Base-by-base conservation (phyloP, 2,888 invertebrate species). In the Amiota communis region DNA sequence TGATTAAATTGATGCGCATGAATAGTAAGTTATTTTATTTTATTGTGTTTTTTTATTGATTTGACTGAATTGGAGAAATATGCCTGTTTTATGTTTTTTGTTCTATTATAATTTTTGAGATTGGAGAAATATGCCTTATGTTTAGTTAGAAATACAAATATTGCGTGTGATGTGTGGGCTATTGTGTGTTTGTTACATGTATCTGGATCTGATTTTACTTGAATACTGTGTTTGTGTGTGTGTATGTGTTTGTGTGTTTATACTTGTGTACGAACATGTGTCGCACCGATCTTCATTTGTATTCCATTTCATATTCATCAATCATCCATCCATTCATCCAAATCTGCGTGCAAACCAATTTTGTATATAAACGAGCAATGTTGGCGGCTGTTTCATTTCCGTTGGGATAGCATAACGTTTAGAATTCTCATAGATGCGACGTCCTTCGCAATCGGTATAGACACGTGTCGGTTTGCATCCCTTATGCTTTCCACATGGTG, bases 1-100 rank as follows among this genome's bases (percentile, higher is more conserved):
- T 95, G 49, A 91, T 94, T n/a, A 93, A 92, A 79, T 92, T 93
- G 74, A 91, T 92, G 79, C 91, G 93, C 68, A 89, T 90, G 1
- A 90, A 91, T 79, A 91, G 93, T 91, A 80, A 89, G 82, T 83
- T 79, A 12, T 59, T 23, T 2, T 48, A 61, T 1, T 69, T 15
- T 65, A 13, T 53, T 48, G 20, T 57, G 10, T 56, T 15, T 46
- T 46, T n/a, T 49, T 8, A n/a, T 13, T 56, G 56, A 15, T 56
- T 56, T 56, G 15, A 10, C 10, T 17, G 15, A 8, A n/a, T n/a
- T 56, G 36, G 36, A 36, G 36, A 36, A 15, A 15, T 11, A 17
- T 9, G n/a, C 17, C 8, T 13, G n/a, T 10, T 56, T 17, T 56
- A n/a, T n/a, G n/a, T 56, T 56, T n/a, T 23, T 11, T 59, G 20